A percentile compares a stretch with the other conserved stretches of the same genome.
phyloP scores from a whole-genome alignment of 2,113 vertebrate genomes.

The Albula glossodonta region DNA sequence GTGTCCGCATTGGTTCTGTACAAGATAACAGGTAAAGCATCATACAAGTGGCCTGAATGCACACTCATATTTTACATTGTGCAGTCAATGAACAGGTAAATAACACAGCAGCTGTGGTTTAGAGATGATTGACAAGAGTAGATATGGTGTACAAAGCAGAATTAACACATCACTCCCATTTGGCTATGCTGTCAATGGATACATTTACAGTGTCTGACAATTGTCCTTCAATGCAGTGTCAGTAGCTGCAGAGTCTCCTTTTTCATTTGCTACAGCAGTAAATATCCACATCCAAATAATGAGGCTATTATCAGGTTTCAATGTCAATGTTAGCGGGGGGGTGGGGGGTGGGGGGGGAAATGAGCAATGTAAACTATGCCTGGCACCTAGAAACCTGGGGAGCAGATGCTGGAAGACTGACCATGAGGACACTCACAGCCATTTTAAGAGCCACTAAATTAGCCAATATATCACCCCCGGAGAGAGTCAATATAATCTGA shows the following conservation, averaged over 20 bases:
- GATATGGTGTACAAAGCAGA: not conserved
- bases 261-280: conserved; percentile 7
- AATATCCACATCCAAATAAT: conserved; percentile 16
- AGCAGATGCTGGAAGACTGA: conserved; percentile 49
- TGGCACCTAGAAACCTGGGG: conserved; percentile 36
- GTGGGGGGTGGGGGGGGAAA: conserved; percentile 41
- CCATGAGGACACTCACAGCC: conserved; percentile 46
- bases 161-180: not conserved
- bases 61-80: not conserved
- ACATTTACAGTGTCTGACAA: not conserved
- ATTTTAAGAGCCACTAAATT: conserved; percentile 59
- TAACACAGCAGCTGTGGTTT: not conserved
- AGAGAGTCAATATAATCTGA: conserved; percentile 64
- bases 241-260: not conserved
- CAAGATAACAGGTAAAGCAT: conserved; percentile 32
- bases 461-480: conserved; percentile 67
- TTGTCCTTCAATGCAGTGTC: not conserved
- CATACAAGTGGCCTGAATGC: not conserved
- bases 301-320: conserved; percentile 28
- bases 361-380: conserved; percentile 33
- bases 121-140: not conserved
- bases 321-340: conserved; percentile 38
- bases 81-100: not conserved
- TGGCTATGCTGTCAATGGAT: not conserved
- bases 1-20: conserved; percentile 96